Evolutionary conservation across 2,888 invertebrate species (phyloP).

Genomic region (Meghimatium bilineatum): DNA sequence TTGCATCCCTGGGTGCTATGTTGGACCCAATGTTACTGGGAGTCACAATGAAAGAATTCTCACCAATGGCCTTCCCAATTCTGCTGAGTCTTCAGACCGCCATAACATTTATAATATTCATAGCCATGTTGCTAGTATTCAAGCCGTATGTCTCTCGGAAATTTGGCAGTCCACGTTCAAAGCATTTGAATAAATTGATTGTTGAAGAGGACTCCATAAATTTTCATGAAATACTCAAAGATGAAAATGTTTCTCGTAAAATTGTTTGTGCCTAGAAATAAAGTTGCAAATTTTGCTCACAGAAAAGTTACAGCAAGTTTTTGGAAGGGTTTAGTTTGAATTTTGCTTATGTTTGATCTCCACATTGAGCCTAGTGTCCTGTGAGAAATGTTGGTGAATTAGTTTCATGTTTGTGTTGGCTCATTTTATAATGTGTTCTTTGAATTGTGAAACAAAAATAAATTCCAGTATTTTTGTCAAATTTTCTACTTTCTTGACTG

Average conservation of each 20-base stretch:
- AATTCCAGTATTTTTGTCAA: too few relatives aligned
- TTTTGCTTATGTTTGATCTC: too few relatives aligned
- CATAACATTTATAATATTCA: constrained; percentile 16
- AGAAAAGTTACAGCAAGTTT: too few relatives aligned
- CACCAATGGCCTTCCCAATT: constrained; percentile 37
- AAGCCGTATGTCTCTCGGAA: constrained; percentile 19
- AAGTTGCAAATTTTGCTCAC: too few relatives aligned
- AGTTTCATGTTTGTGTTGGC: too few relatives aligned
- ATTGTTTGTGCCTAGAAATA: too few relatives aligned
- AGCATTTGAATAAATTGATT: background rate
- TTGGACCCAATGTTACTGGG: constrained; percentile 25
- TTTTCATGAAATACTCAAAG: background rate
- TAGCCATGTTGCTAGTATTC: constrained; percentile 2
- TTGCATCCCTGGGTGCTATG: constrained; percentile 37
- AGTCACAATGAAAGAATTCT: constrained; percentile 28
- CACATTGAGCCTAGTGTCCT: too few relatives aligned
- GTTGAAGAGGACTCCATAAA: background rate
- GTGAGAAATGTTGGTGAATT: too few relatives aligned
- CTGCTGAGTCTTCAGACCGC: constrained; percentile 8
- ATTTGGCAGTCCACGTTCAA: constrained; percentile 22
- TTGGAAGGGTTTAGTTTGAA: too few relatives aligned
- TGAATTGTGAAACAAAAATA: too few relatives aligned
- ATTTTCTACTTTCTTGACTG: too few relatives aligned
- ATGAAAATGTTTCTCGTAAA: background rate
- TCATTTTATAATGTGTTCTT: too few relatives aligned